phyloP scores from a whole-genome alignment of 2,797 vertebrate species.

The Aselliscus stoliczkanus region DNA sequence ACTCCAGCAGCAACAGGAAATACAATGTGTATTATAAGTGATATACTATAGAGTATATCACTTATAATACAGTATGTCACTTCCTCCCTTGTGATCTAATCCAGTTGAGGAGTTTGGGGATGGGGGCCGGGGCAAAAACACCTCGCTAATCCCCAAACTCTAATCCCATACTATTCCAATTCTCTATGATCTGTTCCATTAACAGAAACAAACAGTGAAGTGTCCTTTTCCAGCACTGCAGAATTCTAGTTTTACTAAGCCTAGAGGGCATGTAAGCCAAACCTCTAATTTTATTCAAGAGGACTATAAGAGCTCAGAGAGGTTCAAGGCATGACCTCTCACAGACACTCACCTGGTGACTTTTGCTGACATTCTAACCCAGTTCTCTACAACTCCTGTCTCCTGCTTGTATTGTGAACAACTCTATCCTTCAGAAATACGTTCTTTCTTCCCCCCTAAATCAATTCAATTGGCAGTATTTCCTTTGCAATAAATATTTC shows the following conservation, averaged over 20 bases:
- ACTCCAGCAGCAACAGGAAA: not conserved
- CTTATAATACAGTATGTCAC: not conserved
- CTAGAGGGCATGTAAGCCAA: not conserved
- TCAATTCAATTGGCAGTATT: not conserved
- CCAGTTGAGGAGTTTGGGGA: not conserved
- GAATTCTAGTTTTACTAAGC: not conserved
- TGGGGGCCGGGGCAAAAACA: not conserved
- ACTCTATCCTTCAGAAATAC: not conserved
- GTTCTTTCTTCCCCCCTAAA: not conserved
- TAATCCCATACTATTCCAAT: not conserved
- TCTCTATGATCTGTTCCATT: not conserved
- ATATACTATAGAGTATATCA: too few relatives aligned
- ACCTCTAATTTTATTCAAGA: not conserved
- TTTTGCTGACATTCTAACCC: not conserved
- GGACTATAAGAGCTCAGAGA: not conserved
- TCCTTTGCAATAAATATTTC: conserved; percentile 2
- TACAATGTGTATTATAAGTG: too few relatives aligned
- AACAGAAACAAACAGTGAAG: not conserved
- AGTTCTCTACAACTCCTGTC: not conserved
- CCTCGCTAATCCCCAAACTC: not conserved
- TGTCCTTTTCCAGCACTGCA: not conserved
- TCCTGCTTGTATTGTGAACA: not conserved
- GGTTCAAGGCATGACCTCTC: not conserved
- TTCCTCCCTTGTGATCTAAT: not conserved
- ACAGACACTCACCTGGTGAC: not conserved